phyloP scores from a whole-genome alignment of 1,140 invertebrate genomes.

The Leucophenga varia region DNA sequence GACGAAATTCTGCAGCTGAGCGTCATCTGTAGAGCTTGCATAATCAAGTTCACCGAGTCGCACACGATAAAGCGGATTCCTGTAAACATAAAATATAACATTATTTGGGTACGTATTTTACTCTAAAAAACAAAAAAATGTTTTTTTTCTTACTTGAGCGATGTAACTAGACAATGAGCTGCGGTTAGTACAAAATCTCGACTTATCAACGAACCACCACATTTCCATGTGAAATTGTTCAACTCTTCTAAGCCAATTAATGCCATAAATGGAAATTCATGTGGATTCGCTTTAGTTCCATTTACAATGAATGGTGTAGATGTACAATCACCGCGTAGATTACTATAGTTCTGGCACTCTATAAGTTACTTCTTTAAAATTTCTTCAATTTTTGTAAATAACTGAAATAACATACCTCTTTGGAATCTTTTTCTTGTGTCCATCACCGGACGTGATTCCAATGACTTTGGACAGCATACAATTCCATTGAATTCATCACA shows the following conservation, averaged over 20 bases:
- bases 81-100: neutral
- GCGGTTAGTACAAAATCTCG: constrained; percentile 52
- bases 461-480: constrained; percentile 33
- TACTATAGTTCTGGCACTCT: constrained; percentile 37
- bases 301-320: constrained; percentile 41
- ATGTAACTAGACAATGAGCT: constrained; percentile 48
- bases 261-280: constrained; percentile 57
- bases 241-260: constrained; percentile 34
- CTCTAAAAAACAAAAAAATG: too few relatives aligned
- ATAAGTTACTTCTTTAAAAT: too few relatives aligned
- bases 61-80: constrained; percentile 36
- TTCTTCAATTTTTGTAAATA: too few relatives aligned
- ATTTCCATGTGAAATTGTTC: constrained; percentile 32
- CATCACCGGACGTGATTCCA: constrained; percentile 12
- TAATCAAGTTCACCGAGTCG: constrained; percentile 61
- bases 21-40: constrained; percentile 54
- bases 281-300: constrained; percentile 31
- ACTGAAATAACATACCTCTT: constrained; percentile 15
- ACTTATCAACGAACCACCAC: constrained; percentile 55
- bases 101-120: too few relatives aligned
- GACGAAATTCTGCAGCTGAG: constrained; percentile 52
- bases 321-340: constrained; percentile 17
- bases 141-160: constrained; percentile 14
- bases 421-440: constrained; percentile 21
- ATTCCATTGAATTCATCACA: constrained; percentile 41